These are phyloP conservation scores for Amphiduros pacificus DNA, from an alignment of 2,888 invertebrate genomes.

Conservation along the genomic window DNA sequence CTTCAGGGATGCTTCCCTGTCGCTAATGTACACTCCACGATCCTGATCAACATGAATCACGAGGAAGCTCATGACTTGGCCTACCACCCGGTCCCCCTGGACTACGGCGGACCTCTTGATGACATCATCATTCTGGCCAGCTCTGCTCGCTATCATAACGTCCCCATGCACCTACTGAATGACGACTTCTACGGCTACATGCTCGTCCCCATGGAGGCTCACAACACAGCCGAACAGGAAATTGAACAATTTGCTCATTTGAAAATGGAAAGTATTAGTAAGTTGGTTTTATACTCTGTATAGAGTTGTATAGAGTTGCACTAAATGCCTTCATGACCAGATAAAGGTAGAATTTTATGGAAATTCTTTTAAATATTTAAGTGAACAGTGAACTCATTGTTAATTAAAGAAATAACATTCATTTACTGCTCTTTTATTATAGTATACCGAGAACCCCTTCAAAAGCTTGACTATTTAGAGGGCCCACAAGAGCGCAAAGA, in stretches of 20 bases:
- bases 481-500: slow-evolving; percentile 52
- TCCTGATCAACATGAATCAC: slow-evolving; percentile 75
- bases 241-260: slow-evolving; percentile 30
- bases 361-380: too few species aligned
- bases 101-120: slow-evolving; percentile 75
- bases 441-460: slow-evolving; percentile 37
- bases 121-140: slow-evolving; percentile 89
- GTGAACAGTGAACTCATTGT: too few species aligned
- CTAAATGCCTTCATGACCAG: too few species aligned
- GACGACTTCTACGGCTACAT: slow-evolving; percentile 80
- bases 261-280: slow-evolving; percentile 27
- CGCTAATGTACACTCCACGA: slow-evolving; percentile 88
- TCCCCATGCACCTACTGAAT: slow-evolving; percentile 75
- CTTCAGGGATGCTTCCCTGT: slow-evolving; percentile 75
- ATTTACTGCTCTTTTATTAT: slow-evolving; percentile 15
- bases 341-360: too few species aligned
- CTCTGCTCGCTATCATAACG: slow-evolving; percentile 4
- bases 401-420: too few species aligned
- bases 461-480: slow-evolving; percentile 25
- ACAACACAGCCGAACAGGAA: slow-evolving; percentile 26
- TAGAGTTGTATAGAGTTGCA: too few species aligned
- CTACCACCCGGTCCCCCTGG: slow-evolving; percentile 70
- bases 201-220: slow-evolving; percentile 76
- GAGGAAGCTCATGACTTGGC: slow-evolving; percentile 70
- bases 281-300: slow-evolving; percentile 2